Conservation (phyloP, 2,797 vertebrate species). For the Lithobates sylvaticus region DNA sequence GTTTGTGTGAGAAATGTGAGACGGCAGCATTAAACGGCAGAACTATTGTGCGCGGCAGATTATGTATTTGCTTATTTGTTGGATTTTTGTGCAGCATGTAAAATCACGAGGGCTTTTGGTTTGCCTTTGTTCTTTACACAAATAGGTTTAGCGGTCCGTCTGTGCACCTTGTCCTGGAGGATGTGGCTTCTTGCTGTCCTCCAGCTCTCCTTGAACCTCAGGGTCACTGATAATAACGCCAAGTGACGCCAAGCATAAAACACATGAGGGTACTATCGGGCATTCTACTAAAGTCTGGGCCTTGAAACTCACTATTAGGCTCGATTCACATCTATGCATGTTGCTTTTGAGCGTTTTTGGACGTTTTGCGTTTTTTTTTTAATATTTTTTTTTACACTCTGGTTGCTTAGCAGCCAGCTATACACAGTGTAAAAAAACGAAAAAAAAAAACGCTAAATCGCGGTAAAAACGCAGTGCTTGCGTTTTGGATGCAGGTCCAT, state of each 20-base stretch:
- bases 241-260: slow-evolving; percentile 26
- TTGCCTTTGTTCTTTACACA: slow-evolving; percentile 6
- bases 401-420: too few species aligned
- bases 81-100: not conserved
- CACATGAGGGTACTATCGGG: not conserved
- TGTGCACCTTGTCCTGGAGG: slow-evolving; percentile 1
- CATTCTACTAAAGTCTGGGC: slow-evolving; percentile 3
- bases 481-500: too few species aligned
- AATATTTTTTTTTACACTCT: too few species aligned
- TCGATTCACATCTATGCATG: too few species aligned
- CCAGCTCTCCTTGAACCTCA: slow-evolving; percentile 34
- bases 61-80: not conserved
- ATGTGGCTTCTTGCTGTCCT: slow-evolving; percentile 6
- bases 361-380: too few species aligned
- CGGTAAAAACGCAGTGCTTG: too few species aligned
- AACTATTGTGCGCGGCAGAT: not conserved
- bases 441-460: too few species aligned
- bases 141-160: not conserved
- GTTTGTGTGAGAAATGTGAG: not conserved
- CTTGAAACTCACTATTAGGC: not conserved
- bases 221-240: slow-evolving; percentile 55
- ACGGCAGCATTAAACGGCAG: not conserved
- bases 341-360: too few species aligned
- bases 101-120: not conserved
- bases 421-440: too few species aligned